Evolutionary conservation across 1,140 invertebrate genomes (phyloP), one percentile per base, ranked within the genome.

Genomic region (Stegodyphus dumicola): DNA sequence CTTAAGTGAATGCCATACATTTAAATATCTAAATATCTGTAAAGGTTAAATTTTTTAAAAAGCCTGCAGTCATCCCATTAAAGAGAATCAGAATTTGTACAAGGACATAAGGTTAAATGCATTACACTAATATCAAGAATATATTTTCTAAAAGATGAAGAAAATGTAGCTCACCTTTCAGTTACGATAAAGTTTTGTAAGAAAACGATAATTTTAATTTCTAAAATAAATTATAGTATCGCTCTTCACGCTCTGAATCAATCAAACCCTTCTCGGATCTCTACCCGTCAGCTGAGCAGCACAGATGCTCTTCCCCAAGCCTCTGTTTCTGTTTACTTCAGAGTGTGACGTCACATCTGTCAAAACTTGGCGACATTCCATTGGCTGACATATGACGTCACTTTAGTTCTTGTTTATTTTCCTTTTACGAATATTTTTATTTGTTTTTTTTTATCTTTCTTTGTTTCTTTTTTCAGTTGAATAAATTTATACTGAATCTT

Each of bases 271-370:
- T 18, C 49, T 52, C 67, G 51, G 51, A 33, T 64, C 52, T 33
- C 71, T 49, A 17, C 15, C 77, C 71, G 33, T 77, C 81, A 85
- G 81, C 52, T 85, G 73, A 85, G 73, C 81, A 73, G 74, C 54
- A 77, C 81, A 85, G 81, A 76, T 67, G 71, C 74, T 74, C 74
- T 76, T 66, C 71, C 53, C 54, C 56, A 76, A 76, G 81, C 74
- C 49, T 75, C 70, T 84, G 81, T 84, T 85, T 85, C 75, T 86
- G 84, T 86, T 86, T 86, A 86, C 84, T 33, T 86, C 84, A 53
- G 18, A 11, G 3, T 33, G 18, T 86, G 84, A 78, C 84, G 84
- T 86, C 84, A 86, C 17, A 78, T 1, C 75, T 86, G 84, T 86
- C 84, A 86, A 73, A 85, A 86, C 84, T 74, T 86, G 84, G 76